Base-by-base conservation (phyloP, 2,113 vertebrate genomes). In the Sapajus apella region DNA sequence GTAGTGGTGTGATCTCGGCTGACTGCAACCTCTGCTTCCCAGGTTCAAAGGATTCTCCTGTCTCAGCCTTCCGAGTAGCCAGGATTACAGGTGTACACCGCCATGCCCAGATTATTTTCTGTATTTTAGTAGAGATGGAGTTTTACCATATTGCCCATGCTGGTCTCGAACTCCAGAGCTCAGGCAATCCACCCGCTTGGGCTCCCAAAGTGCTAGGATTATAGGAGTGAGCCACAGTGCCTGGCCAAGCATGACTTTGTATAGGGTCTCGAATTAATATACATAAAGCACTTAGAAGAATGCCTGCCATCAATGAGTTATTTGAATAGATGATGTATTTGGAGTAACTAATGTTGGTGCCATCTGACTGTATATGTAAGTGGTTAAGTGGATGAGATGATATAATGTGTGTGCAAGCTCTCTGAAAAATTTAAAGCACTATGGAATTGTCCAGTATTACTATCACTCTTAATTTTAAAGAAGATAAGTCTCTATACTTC, bases 311-410 rank as follows among this genome's bases (percentile, higher is more conserved):
- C 70, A 92, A 90, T 90, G 70, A 90, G 61, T 77, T 90, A 90
- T 82, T 85, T 91, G 77, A 95, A 82, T 73, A 97, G 90, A 95
- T 79, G 94, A 47, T 87, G 17, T 85, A 94, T 96, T 90, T 95
- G 90, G 70, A 55, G 17, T 85, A 90, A 87, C 66, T 70, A 61
- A 92, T 92, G n/a, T 94, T 94, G 40, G 72, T 94, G 72, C 58
- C 95, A 90, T 87, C 80, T 96, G 80, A 97, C 70, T 93, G 12
- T 93, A 68, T 79, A 77, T 6, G 61, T 84, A 94, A 97, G 84
- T 81, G 83, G 90, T 58, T 96, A 92, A 87, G 47, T 87, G 72
- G 84, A 94, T 77, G 43, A 83, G 76, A 50, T 81, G 45, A n/a
- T 72, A 82, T 66, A 92, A 82, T 61, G 37, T 37, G 23, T 61